Percentiles rank a stretch among this genome's conserved stretches.
Conservation (phyloP, 1,140 invertebrate species). For the Brachionus rotundiformis region DNA sequence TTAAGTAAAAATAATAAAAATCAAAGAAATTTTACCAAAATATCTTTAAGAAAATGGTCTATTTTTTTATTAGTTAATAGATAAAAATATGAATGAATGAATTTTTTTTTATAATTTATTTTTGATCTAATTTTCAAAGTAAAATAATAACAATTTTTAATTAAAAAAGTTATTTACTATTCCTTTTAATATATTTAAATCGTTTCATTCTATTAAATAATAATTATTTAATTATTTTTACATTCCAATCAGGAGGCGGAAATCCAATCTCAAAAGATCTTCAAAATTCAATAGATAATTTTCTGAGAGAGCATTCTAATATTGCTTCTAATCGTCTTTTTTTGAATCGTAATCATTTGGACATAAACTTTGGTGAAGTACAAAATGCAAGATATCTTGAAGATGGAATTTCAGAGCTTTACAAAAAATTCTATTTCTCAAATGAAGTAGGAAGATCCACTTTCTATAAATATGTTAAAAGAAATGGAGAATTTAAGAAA, state of each 20-base stretch:
- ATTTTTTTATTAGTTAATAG: no score
- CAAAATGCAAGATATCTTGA: constrained; percentile 39
- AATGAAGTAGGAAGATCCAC: background rate
- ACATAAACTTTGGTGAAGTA: background rate
- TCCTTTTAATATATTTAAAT: no score
- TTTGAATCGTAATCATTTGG: background rate
- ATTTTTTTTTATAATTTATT: no score
- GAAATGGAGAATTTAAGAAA: constrained; percentile 1
- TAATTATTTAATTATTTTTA: no score
- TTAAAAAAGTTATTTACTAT: no score
- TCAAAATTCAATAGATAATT: background rate
- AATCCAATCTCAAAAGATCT: background rate
- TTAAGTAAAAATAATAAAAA: no score
- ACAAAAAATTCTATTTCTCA: constrained; percentile 11
- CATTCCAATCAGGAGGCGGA: background rate
- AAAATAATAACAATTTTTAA: no score
- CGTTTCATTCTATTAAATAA: no score
- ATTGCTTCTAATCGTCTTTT: background rate
- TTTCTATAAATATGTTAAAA: constrained; percentile 6
- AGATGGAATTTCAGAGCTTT: background rate
- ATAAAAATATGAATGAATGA: no score
- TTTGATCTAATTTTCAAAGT: no score
- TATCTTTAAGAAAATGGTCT: no score
- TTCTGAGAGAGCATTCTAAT: background rate
- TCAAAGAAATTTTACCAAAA: no score